A percentile compares a stretch with the other conserved stretches of the same genome.
Evolutionary conservation across 2,888 invertebrate genomes (phyloP).

Genomic region (Oscheius sp.): DNA sequence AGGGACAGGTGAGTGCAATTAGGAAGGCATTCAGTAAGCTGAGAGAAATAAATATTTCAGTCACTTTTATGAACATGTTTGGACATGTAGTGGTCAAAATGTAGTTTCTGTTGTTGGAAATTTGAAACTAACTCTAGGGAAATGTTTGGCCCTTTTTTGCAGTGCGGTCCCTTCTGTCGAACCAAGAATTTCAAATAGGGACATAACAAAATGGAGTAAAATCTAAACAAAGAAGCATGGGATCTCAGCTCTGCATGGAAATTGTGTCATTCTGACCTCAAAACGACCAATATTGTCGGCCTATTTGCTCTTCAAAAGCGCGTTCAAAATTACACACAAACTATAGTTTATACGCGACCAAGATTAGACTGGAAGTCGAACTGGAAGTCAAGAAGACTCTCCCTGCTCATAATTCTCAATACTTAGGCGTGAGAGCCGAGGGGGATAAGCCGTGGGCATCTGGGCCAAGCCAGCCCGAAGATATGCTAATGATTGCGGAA

Average conservation of each 20-base stretch:
- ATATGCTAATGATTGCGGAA: slow-evolving; percentile 27
- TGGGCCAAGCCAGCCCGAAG: not conserved
- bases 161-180: too few relatives aligned
- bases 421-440: slow-evolving; percentile 32
- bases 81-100: too few relatives aligned
- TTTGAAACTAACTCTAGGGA: too few relatives aligned
- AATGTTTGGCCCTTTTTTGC: too few relatives aligned
- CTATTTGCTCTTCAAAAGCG: too few relatives aligned
- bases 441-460: slow-evolving; percentile 14
- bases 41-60: not conserved
- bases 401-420: slow-evolving; percentile 8
- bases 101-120: too few relatives aligned
- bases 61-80: not conserved
- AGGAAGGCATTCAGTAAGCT: not conserved
- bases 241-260: too few relatives aligned
- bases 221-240: too few relatives aligned
- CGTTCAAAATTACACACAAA: not conserved
- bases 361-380: slow-evolving; percentile 8
- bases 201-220: too few relatives aligned
- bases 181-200: too few relatives aligned
- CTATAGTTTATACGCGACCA: not conserved
- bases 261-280: too few relatives aligned
- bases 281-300: too few relatives aligned
- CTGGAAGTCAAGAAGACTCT: slow-evolving; percentile 1
- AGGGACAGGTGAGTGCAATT: slow-evolving; percentile 5